phyloP scores from a whole-genome alignment of 1,140 invertebrate genomes.

The Aphaenogaster rudis region DNA sequence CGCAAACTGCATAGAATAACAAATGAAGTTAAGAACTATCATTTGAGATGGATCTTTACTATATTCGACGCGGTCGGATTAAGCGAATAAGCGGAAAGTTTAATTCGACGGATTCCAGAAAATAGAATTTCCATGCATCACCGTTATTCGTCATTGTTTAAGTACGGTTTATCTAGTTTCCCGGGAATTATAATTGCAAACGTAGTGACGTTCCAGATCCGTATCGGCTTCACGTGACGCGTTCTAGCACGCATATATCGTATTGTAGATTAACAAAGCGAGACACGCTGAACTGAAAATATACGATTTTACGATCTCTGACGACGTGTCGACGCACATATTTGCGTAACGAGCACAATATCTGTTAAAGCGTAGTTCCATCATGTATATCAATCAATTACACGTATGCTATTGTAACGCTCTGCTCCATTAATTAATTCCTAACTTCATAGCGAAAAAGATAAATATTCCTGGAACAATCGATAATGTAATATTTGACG shows the following conservation, averaged over 20 bases:
- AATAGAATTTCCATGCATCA: constrained; percentile 16
- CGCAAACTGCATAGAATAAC: constrained; percentile 34
- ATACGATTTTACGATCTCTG: constrained; percentile 17
- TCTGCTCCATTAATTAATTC: constrained; percentile 11
- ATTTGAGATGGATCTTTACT: constrained; percentile 18
- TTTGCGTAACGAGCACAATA: background rate
- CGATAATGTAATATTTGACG: background rate
- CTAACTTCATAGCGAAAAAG: background rate
- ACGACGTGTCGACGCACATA: background rate
- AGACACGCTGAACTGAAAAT: constrained; percentile 19
- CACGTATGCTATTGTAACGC: background rate
- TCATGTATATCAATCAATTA: constrained; percentile 22
- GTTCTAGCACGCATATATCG: background rate
- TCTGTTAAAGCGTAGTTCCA: background rate
- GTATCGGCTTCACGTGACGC: background rate
- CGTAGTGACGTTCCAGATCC: constrained; percentile 8
- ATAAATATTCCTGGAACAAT: background rate
- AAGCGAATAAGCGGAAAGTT: constrained; percentile 26
- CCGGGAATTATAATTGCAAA: constrained; percentile 41
- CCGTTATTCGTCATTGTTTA: constrained; percentile 12
- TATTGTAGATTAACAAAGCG: background rate
- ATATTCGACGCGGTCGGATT: constrained; percentile 3
- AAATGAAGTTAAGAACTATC: constrained; percentile 43
- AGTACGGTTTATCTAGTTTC: constrained; percentile 38
- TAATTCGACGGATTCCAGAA: constrained; percentile 29